A percentile compares a stretch with the other conserved stretches of the same genome.
These are phyloP conservation scores for Nanorana parkeri DNA, from an alignment of 2,113 vertebrate genomes.

Conservation along the genomic window DNA sequence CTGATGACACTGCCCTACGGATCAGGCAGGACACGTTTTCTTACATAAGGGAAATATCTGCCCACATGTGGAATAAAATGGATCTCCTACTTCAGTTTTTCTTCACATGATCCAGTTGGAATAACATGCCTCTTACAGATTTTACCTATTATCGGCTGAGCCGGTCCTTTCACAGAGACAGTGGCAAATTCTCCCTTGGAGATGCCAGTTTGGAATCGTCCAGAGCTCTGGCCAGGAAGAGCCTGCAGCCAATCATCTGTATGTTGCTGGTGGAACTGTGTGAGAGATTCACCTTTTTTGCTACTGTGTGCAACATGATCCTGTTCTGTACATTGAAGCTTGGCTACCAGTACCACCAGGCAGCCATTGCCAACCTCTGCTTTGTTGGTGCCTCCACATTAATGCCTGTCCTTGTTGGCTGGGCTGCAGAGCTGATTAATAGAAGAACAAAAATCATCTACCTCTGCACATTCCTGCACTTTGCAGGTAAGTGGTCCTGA, in stretches of 20 bases:
- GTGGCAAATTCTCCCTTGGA: fast-evolving
- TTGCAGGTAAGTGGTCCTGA: conserved; percentile 81
- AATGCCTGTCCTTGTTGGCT: conserved; percentile 76
- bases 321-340: conserved; percentile 87
- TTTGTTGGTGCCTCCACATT: conserved; percentile 85
- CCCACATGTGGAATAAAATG: too few species aligned
- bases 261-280: conserved; percentile 81
- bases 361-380: conserved; percentile 83
- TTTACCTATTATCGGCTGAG: background rate
- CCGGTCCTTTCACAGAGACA: conserved; percentile 25
- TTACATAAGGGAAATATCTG: too few species aligned
- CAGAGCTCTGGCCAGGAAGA: conserved; percentile 29
- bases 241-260: conserved; percentile 72
- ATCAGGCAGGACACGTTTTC: too few species aligned
- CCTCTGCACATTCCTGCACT: conserved; percentile 84
- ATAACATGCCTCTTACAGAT: conserved; percentile 66
- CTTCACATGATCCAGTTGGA: too few species aligned
- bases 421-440: conserved; percentile 80
- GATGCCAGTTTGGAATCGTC: fast-evolving
- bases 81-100: too few species aligned
- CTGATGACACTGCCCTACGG: too few species aligned
- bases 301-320: conserved; percentile 91
- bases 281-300: conserved; percentile 88
- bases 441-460: conserved; percentile 82
- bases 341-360: conserved; percentile 82